These are phyloP conservation scores for Drepana falcataria DNA, from an alignment of 2,888 invertebrate genomes.

Conservation along the genomic window DNA sequence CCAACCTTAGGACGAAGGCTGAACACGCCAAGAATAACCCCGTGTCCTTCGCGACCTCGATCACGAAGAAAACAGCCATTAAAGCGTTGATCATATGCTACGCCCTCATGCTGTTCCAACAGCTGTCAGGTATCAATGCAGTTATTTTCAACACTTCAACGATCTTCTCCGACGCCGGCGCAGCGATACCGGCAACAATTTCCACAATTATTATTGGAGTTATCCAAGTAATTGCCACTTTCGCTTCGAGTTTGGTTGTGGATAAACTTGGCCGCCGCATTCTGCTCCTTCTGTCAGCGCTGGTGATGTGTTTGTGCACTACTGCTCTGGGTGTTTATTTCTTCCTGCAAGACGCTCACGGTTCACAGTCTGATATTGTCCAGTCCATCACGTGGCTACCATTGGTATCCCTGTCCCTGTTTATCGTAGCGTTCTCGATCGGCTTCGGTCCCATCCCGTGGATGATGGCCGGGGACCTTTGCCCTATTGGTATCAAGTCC, in stretches of 20 bases:
- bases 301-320: constrained; percentile 84
- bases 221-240: constrained; percentile 88
- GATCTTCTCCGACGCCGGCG: constrained; percentile 85
- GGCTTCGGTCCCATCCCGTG: constrained; percentile 94
- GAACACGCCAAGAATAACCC: constrained; percentile 72
- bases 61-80: constrained; percentile 80
- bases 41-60: constrained; percentile 75
- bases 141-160: constrained; percentile 87
- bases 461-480: constrained; percentile 90
- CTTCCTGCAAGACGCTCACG: constrained; percentile 59
- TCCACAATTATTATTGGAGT: constrained; percentile 90
- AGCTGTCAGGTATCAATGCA: constrained; percentile 90
- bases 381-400: constrained; percentile 85
- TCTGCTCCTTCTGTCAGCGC: constrained; percentile 84
- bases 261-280: constrained; percentile 89
- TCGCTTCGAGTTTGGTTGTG: constrained; percentile 86
- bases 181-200: constrained; percentile 74
- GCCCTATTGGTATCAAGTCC: constrained; percentile 88
- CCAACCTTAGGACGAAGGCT: constrained; percentile 76
- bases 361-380: constrained; percentile 51
- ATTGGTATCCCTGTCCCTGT: constrained; percentile 84
- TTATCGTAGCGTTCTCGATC: constrained; percentile 88
- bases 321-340: constrained; percentile 86
- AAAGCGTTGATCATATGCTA: constrained; percentile 85
- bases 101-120: constrained; percentile 93